Evolutionary conservation across 2,797 vertebrate species (phyloP), one percentile per base, ranked within the genome.

Genomic region (Lutjanus campechanus): DNA sequence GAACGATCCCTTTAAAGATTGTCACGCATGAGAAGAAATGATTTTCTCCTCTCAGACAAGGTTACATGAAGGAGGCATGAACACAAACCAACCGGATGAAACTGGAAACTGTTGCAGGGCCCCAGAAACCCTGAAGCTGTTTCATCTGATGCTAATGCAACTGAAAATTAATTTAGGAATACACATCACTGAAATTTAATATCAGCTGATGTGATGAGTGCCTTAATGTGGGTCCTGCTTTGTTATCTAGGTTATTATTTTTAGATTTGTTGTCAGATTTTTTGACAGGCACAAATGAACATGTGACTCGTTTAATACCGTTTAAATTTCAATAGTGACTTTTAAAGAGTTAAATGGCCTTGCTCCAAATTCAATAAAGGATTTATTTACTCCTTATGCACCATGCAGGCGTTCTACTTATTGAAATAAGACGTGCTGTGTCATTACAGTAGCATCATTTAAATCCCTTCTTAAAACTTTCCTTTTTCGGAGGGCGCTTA

Each of bases 51-150:
- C 63, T 53, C 46, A 63, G 71, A 72, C 62, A 73, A 85, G 58
- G 70, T 82, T 78, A 44, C 62, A 79, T 43, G 36, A 79, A 59
- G 62, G 75, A 81, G 66, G 47, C 60, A 61, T 62, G 81, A 70
- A 74, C 49, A 40, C 44, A 76, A 65, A 69, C 68, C 15, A 63
- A 59, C 9, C 12, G 69, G n/a, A 1, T 4, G 20, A 41, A 64
- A 2, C 7, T 10, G 53, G 49, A 13, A 46, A 43, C 44, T 44
- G 25, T 25, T n/a, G 19, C 76, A n/a, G 54, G 11, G 43, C 8
- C n/a, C 10, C 64, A 1, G 19, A 51, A 10, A 13, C 13, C 3
- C 13, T 5, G 13, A 16, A 47, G 13, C 12, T 47, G 12, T 47
- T 16, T 50, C 56, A 17, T 55, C 1, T 41, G 10, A 3, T 16